These are phyloP conservation scores for Halcyon smyrnensis DNA, from an alignment of 2,797 vertebrate genomes.

Conservation along the genomic window DNA sequence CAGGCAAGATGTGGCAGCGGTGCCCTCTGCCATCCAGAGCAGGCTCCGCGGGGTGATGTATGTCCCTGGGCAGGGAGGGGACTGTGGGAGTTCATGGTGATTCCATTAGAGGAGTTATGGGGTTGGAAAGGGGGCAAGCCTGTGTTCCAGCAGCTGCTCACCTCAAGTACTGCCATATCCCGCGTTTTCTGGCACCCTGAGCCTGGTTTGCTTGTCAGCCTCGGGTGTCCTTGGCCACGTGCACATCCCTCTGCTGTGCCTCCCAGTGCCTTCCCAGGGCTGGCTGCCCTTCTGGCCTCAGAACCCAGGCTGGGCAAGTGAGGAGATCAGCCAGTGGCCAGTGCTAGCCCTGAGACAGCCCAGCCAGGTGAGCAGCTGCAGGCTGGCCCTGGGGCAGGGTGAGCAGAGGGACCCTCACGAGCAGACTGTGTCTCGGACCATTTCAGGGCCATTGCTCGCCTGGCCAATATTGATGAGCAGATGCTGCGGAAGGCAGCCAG, in stretches of 20 bases:
- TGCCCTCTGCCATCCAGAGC: background rate
- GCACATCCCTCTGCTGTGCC: background rate
- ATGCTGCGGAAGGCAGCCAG: conserved; percentile 85
- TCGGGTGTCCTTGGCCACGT: background rate
- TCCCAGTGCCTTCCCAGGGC: fast-evolving
- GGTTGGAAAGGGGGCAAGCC: background rate
- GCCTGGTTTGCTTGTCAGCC: background rate
- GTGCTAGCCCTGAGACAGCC: background rate
- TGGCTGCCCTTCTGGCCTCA: background rate
- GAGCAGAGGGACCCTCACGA: background rate
- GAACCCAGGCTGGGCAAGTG: background rate
- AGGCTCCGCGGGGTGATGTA: fast-evolving
- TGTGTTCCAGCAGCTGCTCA: background rate
- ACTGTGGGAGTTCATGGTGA: background rate
- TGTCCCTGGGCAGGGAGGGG: background rate
- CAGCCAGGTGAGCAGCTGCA: background rate
- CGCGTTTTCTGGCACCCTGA: background rate
- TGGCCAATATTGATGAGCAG: conserved; percentile 88
- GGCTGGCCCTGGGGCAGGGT: background rate
- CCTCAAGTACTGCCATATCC: background rate
- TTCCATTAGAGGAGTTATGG: background rate
- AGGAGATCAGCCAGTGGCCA: background rate
- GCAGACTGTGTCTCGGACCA: background rate
- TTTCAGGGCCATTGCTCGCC: conserved; percentile 90
- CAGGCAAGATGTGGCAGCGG: background rate